Conservation (phyloP, 2,888 invertebrate species). For the Dryobotodes eremita region DNA sequence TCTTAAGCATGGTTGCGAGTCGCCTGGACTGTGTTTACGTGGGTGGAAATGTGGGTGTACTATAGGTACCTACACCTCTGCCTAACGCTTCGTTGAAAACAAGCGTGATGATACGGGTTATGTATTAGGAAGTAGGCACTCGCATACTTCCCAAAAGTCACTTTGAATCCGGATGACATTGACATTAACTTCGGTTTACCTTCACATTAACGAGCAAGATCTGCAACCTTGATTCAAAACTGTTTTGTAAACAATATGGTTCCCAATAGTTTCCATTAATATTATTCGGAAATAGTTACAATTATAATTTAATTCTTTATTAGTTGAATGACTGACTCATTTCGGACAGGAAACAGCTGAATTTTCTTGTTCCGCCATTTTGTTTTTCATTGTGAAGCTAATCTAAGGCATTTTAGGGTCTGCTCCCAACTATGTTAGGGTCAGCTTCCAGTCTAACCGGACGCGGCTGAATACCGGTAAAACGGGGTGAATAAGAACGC, state of each 20-base stretch:
- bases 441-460: not conserved
- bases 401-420: not conserved
- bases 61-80: not conserved
- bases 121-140: conserved; percentile 23
- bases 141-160: not conserved
- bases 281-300: conserved; percentile 20
- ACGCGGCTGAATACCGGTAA: not conserved
- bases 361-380: not conserved
- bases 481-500: too few species aligned
- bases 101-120: not conserved
- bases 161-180: conserved; percentile 31
- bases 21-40: too few species aligned
- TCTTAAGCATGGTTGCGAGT: too few species aligned
- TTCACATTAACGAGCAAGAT: conserved; percentile 18
- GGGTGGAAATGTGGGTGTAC: not conserved
- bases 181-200: conserved; percentile 16
- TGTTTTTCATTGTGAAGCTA: not conserved
- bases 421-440: too few species aligned
- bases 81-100: not conserved
- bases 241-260: conserved; percentile 3
- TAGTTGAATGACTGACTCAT: not conserved
- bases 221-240: conserved; percentile 30
- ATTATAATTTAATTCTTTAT: conserved; percentile 13
- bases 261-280: not conserved
- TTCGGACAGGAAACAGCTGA: not conserved